Conservation (phyloP, 2,888 invertebrate species). For the Agrochola lychnidis region DNA sequence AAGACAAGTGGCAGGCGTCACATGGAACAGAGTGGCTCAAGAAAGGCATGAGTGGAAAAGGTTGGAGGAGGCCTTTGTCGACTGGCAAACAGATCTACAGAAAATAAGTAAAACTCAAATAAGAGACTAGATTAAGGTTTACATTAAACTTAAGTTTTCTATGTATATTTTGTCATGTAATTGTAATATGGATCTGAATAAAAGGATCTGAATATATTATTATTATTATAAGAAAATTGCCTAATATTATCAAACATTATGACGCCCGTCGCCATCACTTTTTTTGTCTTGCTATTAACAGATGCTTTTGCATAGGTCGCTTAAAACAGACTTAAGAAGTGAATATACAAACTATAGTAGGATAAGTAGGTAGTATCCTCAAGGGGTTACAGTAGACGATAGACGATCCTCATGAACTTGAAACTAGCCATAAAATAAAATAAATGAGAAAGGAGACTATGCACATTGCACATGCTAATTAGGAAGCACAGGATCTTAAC, state of each 20-base stretch:
- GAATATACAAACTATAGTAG: slow-evolving; percentile 1
- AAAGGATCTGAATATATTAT: too few species aligned
- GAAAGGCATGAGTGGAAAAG: too few species aligned
- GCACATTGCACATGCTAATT: slow-evolving; percentile 41
- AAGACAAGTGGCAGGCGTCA: too few species aligned
- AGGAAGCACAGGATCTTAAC: slow-evolving; percentile 24
- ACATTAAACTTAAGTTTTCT: too few species aligned
- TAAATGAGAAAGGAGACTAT: slow-evolving; percentile 41
- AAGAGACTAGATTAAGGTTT: too few species aligned
- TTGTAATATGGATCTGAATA: too few species aligned
- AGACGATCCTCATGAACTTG: slow-evolving; percentile 28
- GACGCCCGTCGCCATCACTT: background rate
- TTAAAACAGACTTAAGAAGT: background rate
- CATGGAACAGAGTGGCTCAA: too few species aligned
- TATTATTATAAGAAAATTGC: background rate
- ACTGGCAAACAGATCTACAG: too few species aligned
- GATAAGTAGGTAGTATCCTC: background rate
- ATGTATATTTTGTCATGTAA: too few species aligned
- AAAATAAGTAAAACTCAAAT: too few species aligned
- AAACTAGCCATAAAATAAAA: slow-evolving; percentile 37
- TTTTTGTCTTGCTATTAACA: background rate
- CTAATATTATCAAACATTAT: background rate
- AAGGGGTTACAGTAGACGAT: slow-evolving; percentile 7
- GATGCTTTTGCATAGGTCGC: background rate
- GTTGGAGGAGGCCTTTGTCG: too few species aligned